Conservation (phyloP, 1,140 invertebrate species). For the Colletes latitarsis region DNA sequence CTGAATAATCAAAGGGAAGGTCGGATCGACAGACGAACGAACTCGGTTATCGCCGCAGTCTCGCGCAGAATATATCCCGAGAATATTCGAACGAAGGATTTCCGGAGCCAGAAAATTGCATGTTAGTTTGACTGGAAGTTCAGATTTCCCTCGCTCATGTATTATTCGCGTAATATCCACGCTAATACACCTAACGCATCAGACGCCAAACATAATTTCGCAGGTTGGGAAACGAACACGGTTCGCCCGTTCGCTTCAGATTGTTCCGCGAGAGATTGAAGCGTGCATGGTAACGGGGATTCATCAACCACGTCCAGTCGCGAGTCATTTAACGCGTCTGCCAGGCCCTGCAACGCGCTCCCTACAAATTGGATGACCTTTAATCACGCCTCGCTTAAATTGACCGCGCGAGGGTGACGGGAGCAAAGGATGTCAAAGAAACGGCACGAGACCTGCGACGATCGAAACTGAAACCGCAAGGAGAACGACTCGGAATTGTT, state of each 20-base stretch:
- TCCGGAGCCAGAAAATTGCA: not conserved
- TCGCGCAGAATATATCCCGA: not conserved
- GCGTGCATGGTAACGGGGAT: not conserved
- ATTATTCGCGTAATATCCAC: not conserved
- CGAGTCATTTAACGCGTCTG: not conserved
- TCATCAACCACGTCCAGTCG: not conserved
- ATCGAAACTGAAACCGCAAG: not conserved
- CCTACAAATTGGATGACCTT: slow-evolving; percentile 23
- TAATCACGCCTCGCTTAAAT: slow-evolving; percentile 42
- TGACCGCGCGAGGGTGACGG: not conserved
- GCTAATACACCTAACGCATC: not conserved
- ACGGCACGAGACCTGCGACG: not conserved
- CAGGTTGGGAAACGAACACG: not conserved
- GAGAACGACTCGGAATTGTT: not conserved
- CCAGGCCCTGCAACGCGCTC: not conserved
- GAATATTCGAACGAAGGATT: slow-evolving; percentile 18
- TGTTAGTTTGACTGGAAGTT: not conserved
- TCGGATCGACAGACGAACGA: not conserved
- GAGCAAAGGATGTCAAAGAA: slow-evolving; percentile 23
- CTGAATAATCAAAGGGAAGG: slow-evolving; percentile 34
- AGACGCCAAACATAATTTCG: slow-evolving; percentile 3
- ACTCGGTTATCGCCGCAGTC: not conserved
- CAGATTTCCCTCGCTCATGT: not conserved
- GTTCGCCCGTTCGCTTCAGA: not conserved
- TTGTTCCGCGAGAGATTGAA: not conserved